Conservation (phyloP, 2,113 vertebrate species). For the Cynocephalus volans region DNA sequence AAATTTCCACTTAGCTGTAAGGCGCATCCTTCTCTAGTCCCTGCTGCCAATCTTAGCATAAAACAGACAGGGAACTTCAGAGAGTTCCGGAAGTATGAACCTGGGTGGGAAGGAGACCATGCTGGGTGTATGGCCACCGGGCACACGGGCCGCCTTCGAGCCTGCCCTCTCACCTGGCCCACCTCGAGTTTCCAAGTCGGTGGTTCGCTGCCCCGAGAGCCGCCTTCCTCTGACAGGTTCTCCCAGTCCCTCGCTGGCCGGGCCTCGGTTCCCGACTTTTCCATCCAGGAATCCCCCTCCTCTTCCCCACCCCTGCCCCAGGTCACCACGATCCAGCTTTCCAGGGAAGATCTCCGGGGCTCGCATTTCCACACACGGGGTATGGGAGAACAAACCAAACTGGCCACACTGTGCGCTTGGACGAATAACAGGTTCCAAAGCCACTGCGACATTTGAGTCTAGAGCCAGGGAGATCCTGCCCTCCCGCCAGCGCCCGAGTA, state of each 20-base stretch:
- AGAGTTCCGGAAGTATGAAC: background rate
- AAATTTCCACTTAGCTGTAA: background rate
- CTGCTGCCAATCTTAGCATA: background rate
- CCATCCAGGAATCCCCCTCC: background rate
- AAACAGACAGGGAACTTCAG: background rate
- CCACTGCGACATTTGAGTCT: background rate
- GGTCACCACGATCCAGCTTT: background rate
- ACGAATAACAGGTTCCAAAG: rapidly evolving
- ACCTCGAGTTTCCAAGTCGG: background rate
- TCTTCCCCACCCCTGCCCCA: too few relatives aligned
- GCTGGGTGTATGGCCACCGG: background rate
- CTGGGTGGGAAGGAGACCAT: background rate
- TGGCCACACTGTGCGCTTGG: background rate
- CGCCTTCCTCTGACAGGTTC: background rate
- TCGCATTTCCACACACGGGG: background rate
- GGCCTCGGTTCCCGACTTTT: background rate
- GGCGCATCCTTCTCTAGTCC: background rate
- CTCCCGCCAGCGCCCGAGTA: background rate
- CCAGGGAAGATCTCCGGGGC: background rate
- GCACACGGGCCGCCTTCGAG: background rate
- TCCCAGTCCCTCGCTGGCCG: background rate
- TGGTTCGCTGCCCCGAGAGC: background rate
- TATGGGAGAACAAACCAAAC: background rate
- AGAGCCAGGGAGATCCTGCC: background rate
- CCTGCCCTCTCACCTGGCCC: background rate